Evolutionary conservation across 2,888 invertebrate species (phyloP).

Genomic region (Chloromyia formosa): DNA sequence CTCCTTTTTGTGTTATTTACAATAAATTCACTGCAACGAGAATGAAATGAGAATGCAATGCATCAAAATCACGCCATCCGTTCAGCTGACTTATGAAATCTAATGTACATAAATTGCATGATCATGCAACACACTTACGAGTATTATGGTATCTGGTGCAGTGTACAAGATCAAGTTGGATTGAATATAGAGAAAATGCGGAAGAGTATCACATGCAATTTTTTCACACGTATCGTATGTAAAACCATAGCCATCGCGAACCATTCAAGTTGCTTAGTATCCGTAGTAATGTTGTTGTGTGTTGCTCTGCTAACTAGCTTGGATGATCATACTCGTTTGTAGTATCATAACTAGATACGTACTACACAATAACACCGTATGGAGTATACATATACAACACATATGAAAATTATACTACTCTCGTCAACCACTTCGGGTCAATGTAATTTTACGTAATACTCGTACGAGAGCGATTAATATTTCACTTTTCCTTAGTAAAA

Average conservation of each 20-base stretch:
- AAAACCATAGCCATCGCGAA: slow-evolving; percentile 11
- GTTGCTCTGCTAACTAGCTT: not conserved
- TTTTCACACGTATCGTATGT: not conserved
- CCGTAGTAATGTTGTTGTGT: slow-evolving; percentile 15
- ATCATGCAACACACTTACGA: slow-evolving; percentile 13
- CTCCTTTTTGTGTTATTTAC: no score
- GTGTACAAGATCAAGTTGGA: slow-evolving; percentile 34
- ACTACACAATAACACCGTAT: no score
- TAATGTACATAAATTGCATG: slow-evolving; percentile 11
- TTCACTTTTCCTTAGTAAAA: slow-evolving; percentile 29
- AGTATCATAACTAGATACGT: no score
- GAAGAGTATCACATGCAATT: slow-evolving; percentile 14
- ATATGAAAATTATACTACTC: not conserved
- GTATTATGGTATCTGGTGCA: slow-evolving; percentile 9
- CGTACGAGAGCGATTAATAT: slow-evolving; percentile 18
- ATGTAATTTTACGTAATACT: slow-evolving; percentile 40
- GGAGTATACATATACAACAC: no score
- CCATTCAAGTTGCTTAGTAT: slow-evolving; percentile 1
- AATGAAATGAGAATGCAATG: no score
- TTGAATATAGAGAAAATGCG: slow-evolving; percentile 31
- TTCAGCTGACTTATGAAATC: not conserved
- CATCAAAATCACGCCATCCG: no score
- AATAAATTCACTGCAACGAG: no score
- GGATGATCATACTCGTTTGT: slow-evolving; percentile 2
- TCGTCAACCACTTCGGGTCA: slow-evolving; percentile 27